Percentiles rank a stretch among this genome's conserved stretches.
Conservation (phyloP, 2,888 invertebrate species). For the Drosophila parthenogenetica region DNA sequence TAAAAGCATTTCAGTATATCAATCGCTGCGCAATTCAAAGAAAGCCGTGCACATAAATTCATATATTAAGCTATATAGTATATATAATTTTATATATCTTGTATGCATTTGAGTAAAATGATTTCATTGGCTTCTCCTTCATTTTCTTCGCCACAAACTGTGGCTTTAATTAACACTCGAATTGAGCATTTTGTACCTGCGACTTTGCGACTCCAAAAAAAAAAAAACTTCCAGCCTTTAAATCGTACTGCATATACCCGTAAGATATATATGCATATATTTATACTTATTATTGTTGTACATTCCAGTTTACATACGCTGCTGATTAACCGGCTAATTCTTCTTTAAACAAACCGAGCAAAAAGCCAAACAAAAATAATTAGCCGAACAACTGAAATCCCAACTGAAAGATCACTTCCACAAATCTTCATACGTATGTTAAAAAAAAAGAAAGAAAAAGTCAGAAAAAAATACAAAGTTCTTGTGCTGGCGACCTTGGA, state of each 20-base stretch:
- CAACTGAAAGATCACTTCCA: conserved; percentile 34
- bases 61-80: conserved; percentile 31
- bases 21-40: conserved; percentile 71
- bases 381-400: conserved; percentile 41
- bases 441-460: conserved; percentile 43
- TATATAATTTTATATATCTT: neutral
- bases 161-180: conserved; percentile 74
- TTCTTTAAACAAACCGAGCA: conserved; percentile 68
- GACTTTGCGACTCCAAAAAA: conserved; percentile 54
- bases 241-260: conserved; percentile 21
- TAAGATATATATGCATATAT: conserved; percentile 7
- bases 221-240: conserved; percentile 32
- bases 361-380: conserved; percentile 31
- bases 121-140: conserved; percentile 21
- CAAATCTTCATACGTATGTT: conserved; percentile 67
- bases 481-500: conserved; percentile 69
- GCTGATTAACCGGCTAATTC: conserved; percentile 73
- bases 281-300: conserved; percentile 14
- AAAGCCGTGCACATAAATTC: conserved; percentile 72
- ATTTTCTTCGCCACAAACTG: conserved; percentile 28
- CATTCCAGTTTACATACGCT: conserved; percentile 56
- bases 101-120: conserved; percentile 41
- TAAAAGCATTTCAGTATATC: conserved; percentile 39
- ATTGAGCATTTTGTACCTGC: conserved; percentile 64
- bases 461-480: conserved; percentile 30